Base-by-base conservation (phyloP, 1,140 invertebrate species). In the Hyles vespertilio region DNA sequence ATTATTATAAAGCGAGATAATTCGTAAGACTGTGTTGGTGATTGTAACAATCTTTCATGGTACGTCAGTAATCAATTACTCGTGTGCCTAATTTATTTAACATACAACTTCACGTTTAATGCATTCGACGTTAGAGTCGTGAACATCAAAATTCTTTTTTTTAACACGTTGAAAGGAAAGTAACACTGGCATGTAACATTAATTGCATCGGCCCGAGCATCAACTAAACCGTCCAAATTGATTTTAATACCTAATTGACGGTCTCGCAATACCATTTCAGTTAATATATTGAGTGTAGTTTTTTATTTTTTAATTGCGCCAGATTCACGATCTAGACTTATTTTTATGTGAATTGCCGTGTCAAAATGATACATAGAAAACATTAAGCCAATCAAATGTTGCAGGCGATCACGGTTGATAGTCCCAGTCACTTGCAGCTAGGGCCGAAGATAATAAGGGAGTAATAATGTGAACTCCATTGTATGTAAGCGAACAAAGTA, bases 391-490 rank as follows among this genome's bases (percentile, higher is more conserved):
- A 56, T 43, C 59, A 47, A 52, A 61, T 56, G 51, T 53, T 40
- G 36, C 36, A 40, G 36, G 36, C 36, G 36, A 8, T 40, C 36
- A 40, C 36, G 36, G 36, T 40, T 40, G 36, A 40, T 40, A 40
- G 36, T 8, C 36, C 36, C 36, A 5, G 36, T 40, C 36, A 40
- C 36, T 40, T 40, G 36, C 36, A 40, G 36, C 36, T 40, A 34
- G 50, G 34, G 48, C n/a, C 49, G 47, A 40, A 62, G 63, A 61
- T 68, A 63, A 72, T 70, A 70, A 77, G 72, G 50, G 65, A 77
- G 73, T 74, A 74, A 81, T 83, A 78, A 83, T 77, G 72, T 72
- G 79, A 81, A 82, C 77, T 74, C 63, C 77, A 81, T 82, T 83
- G 81, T 84, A 80, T 74, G 74, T 81, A 79, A 81, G 75, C 70